phyloP scores from a whole-genome alignment of 1,140 invertebrate genomes.

The Physella acuta region DNA sequence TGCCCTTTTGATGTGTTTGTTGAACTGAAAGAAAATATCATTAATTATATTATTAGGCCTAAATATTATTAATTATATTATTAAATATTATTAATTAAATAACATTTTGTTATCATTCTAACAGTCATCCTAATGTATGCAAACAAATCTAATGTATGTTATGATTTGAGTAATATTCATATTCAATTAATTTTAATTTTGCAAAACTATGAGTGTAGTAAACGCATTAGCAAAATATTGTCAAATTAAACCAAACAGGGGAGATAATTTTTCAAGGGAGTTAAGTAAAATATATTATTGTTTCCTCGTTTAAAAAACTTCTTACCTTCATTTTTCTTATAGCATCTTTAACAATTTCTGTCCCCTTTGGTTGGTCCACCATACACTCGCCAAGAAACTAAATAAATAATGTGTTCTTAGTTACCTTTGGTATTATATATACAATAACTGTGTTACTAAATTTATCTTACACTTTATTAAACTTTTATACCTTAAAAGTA shows the following conservation, averaged over 20 bases:
- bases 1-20: conserved; percentile 88
- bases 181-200: not conserved
- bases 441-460: not conserved
- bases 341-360: conserved; percentile 93
- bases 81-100: too few relatives aligned
- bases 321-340: conserved; percentile 82
- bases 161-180: not conserved
- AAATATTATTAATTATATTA: not conserved
- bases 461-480: not conserved
- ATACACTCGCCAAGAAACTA: conserved; percentile 91
- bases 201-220: too few relatives aligned
- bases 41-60: not conserved
- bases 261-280: not conserved
- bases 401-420: conserved; percentile 40
- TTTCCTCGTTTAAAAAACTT: not conserved
- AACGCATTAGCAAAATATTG: too few relatives aligned
- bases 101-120: too few relatives aligned
- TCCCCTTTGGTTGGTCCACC: conserved; percentile 93
- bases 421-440: not conserved
- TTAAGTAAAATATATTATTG: not conserved
- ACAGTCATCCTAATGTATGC: not conserved
- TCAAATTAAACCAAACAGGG: not conserved
- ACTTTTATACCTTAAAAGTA: not conserved
- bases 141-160: not conserved
- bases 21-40: conserved; percentile 66